These are phyloP conservation scores for Yponomeuta malinellus DNA, from an alignment of 2,888 invertebrate genomes.

Conservation along the genomic window DNA sequence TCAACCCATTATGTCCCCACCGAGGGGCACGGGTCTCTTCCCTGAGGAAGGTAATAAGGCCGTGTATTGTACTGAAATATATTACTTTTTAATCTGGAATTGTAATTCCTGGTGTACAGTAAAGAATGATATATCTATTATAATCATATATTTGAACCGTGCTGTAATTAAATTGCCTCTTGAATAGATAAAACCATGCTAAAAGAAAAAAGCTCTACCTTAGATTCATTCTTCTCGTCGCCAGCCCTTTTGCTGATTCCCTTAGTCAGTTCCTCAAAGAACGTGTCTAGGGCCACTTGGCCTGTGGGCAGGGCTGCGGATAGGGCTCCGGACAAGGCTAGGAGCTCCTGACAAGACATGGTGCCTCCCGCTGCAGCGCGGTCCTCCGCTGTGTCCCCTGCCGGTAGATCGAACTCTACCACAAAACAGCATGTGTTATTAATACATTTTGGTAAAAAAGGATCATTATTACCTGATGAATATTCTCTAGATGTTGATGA, in stretches of 20 bases:
- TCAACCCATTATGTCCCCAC: too few species aligned
- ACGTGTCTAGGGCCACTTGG: slow-evolving; percentile 87
- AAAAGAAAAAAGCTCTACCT: slow-evolving; percentile 33
- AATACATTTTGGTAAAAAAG: neutral
- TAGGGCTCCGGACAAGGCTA: slow-evolving; percentile 93
- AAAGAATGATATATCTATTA: too few species aligned
- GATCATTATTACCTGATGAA: neutral
- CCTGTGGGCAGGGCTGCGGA: slow-evolving; percentile 94
- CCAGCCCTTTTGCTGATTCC: slow-evolving; percentile 76
- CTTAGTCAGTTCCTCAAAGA: slow-evolving; percentile 87
- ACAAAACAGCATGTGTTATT: neutral
- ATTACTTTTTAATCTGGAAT: too few species aligned
- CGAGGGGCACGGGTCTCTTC: too few species aligned
- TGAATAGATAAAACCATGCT: too few species aligned
- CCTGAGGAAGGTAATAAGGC: too few species aligned
- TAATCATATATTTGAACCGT: too few species aligned
- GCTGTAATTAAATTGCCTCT: too few species aligned
- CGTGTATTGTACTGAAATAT: too few species aligned
- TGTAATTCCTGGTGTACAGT: too few species aligned
- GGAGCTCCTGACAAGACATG: slow-evolving; percentile 91
- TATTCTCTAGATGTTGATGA: too few species aligned
- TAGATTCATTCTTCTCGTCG: slow-evolving; percentile 58
- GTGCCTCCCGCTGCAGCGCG: slow-evolving; percentile 71
- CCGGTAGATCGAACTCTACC: slow-evolving; percentile 71
- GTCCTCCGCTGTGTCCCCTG: slow-evolving; percentile 62